Conservation (phyloP, 1,140 invertebrate genomes). For the Euwallacea similis region DNA sequence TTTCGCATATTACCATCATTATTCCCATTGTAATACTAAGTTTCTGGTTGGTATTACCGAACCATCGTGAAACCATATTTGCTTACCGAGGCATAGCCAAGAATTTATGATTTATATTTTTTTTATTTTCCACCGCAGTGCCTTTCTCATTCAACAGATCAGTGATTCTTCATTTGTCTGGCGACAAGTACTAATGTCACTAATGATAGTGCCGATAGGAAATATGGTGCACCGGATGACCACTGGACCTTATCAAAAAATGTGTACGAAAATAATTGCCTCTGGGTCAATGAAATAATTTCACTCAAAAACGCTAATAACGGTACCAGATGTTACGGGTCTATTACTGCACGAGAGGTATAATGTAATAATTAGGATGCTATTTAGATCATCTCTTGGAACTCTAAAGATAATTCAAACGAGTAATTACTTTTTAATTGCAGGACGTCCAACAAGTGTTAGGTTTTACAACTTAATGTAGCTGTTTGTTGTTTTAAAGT, state of each 20-base stretch:
- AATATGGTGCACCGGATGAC: not conserved
- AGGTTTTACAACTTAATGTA: no score
- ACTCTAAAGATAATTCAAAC: no score
- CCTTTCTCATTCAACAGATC: constrained; percentile 1
- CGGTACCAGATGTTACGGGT: no score
- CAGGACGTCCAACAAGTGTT: no score
- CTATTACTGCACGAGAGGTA: no score
- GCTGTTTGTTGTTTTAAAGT: no score
- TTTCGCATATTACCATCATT: not conserved
- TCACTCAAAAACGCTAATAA: not conserved
- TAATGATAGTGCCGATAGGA: constrained; percentile 3
- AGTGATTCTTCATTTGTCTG: not conserved
- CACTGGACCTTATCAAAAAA: constrained; percentile 3
- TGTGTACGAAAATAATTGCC: not conserved
- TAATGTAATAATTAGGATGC: no score
- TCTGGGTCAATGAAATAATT: constrained; percentile 1
- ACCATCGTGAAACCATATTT: not conserved
- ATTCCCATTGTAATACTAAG: no score
- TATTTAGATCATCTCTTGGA: no score
- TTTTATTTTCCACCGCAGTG: constrained; percentile 3
- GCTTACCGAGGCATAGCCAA: not conserved
- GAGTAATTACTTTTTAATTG: no score
- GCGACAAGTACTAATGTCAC: constrained; percentile 3
- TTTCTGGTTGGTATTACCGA: no score
- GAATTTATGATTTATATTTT: constrained; percentile 2